A percentile compares a stretch with the other conserved stretches of the same genome.
Evolutionary conservation across 2,113 vertebrate genomes (phyloP).

Genomic region (Macquaria australasica): DNA sequence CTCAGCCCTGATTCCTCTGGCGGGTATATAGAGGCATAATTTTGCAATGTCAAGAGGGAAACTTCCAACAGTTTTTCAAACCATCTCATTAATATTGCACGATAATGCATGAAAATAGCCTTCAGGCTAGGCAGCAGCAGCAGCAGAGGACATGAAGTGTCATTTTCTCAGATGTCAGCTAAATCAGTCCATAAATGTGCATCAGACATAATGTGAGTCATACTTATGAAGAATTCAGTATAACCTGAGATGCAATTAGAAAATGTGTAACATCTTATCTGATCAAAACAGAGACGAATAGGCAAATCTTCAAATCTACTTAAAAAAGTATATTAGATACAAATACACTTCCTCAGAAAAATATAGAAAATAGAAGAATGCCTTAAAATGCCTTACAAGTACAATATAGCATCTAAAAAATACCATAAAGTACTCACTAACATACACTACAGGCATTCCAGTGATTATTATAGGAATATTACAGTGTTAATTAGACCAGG

Average conservation of each 20-base stretch:
- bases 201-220: not conserved
- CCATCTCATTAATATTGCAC: constrained; percentile 67
- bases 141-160: constrained; percentile 48
- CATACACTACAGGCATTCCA: not conserved
- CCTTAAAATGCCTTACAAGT: not conserved
- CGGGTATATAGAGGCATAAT: not conserved
- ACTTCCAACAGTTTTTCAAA: constrained; percentile 49
- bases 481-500: not conserved
- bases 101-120: constrained; percentile 66
- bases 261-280: not conserved
- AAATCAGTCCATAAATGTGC: constrained; percentile 12
- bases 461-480: not conserved
- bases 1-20: constrained; percentile 5
- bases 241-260: not conserved
- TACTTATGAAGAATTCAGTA: not conserved
- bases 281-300: not conserved
- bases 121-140: constrained; percentile 28
- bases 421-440: not conserved
- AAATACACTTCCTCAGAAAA: not conserved
- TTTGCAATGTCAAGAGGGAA: constrained; percentile 49
- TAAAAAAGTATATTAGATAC: not conserved
- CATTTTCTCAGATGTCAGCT: constrained; percentile 19
- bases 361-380: no score
- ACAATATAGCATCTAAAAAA: not conserved
- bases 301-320: no score